Percentiles rank a stretch among this genome's conserved stretches.
Evolutionary conservation across 2,888 invertebrate species (phyloP).

Genomic region (Idaea aversata): DNA sequence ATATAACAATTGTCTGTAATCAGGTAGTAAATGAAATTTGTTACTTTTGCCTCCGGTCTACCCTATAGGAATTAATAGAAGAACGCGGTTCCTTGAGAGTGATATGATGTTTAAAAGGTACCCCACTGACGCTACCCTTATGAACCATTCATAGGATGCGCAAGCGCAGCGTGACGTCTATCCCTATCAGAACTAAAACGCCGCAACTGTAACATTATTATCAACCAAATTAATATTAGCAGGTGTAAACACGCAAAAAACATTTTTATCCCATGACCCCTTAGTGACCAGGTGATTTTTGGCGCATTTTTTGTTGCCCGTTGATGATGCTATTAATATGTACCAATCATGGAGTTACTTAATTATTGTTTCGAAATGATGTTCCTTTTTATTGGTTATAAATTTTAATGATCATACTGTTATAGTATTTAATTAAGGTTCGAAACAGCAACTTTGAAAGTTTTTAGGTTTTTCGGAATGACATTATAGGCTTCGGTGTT

Average conservation of each 20-base stretch:
- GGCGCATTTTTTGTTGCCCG: slow-evolving; percentile 32
- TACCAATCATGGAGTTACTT: slow-evolving; percentile 9
- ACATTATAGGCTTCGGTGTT: not conserved
- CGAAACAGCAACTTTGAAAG: not conserved
- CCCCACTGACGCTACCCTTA: not conserved
- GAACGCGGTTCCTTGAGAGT: too few relatives aligned
- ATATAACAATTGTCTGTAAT: too few relatives aligned
- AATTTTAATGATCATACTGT: not conserved
- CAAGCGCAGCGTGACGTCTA: slow-evolving; percentile 58
- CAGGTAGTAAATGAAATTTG: too few relatives aligned
- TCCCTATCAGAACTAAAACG: slow-evolving; percentile 33
- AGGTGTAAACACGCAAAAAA: slow-evolving; percentile 65
- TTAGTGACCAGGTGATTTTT: slow-evolving; percentile 48
- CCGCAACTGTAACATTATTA: slow-evolving; percentile 12
- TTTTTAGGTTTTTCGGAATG: not conserved
- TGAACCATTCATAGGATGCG: slow-evolving; percentile 42
- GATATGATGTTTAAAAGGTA: too few relatives aligned
- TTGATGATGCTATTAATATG: slow-evolving; percentile 53
- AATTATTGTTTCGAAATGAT: slow-evolving; percentile 3
- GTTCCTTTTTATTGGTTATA: slow-evolving; percentile 24
- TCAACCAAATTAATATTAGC: slow-evolving; percentile 52
- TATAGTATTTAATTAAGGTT: not conserved
- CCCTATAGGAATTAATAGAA: too few relatives aligned
- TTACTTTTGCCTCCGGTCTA: too few relatives aligned
- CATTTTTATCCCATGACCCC: slow-evolving; percentile 44